phyloP scores from a whole-genome alignment of 2,888 invertebrate genomes.

The Dasypolia templi region DNA sequence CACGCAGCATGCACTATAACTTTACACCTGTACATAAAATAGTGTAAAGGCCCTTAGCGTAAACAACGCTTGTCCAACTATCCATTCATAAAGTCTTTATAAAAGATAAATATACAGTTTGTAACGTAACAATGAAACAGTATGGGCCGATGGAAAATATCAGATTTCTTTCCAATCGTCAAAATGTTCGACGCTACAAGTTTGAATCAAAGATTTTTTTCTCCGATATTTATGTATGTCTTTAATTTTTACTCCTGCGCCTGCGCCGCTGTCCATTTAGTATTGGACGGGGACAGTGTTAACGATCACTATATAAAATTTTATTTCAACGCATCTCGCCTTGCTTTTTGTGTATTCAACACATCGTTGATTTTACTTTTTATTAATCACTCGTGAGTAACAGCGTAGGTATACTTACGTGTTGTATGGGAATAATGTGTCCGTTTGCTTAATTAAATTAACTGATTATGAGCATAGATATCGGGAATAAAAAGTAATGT shows the following conservation, averaged over 20 bases:
- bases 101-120: conserved; percentile 76
- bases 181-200: conserved; percentile 76
- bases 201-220: conserved; percentile 85
- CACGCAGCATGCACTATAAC: conserved; percentile 47
- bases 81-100: conserved; percentile 84
- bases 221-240: conserved; percentile 88
- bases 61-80: conserved; percentile 68
- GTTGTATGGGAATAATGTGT: conserved; percentile 55
- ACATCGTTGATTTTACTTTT: conserved; percentile 86
- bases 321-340: conserved; percentile 86
- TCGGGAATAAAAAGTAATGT: conserved; percentile 25
- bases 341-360: conserved; percentile 85
- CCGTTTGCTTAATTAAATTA: conserved; percentile 51
- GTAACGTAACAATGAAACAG: conserved; percentile 81
- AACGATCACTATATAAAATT: conserved; percentile 90
- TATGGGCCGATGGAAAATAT: conserved; percentile 83
- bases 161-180: conserved; percentile 87
- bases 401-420: conserved; percentile 59
- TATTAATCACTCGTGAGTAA: conserved; percentile 82
- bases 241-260: conserved; percentile 89
- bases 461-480: conserved; percentile 55
- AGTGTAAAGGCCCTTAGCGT: conserved; percentile 63
- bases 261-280: conserved; percentile 87
- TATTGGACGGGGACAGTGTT: conserved; percentile 86
- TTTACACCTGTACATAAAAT: conserved; percentile 56